Evolutionary conservation across 2,797 vertebrate genomes (phyloP), one percentile per base, ranked within the genome.

Genomic region (Cygnus olor): DNA sequence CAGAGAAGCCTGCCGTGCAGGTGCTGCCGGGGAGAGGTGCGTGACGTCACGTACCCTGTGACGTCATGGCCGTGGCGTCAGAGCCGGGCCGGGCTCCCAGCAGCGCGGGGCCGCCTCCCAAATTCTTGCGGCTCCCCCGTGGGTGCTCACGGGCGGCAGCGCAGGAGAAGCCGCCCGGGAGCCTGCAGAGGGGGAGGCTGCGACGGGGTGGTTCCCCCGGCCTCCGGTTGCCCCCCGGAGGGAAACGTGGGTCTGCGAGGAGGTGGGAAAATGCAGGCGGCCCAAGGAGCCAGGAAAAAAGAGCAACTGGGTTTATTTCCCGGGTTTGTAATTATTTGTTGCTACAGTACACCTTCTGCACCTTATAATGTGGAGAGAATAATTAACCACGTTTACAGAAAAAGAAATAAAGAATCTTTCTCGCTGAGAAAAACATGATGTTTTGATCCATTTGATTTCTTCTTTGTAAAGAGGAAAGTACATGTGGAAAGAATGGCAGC

Each of bases 1-100:
- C 38, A 11, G 57, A 22, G 42, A 30, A 53, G 58, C 14, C 9
- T 28, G 4, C 30, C 15, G 1, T 0, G 38, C 64, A 51, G 8
- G 4, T 76, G n/a, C 66, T 28, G 63, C 65, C 4, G 10, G 40
- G 21, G 24, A 57, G 18, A 22, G 24, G 12, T 0, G 12, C 4
- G 2, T 32, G 40, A 5, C 8, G 2, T 32, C 44, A 6, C 8
- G 7, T 7, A 19, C 20, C 4, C 36, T 30, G 0, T 2, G 60
- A 63, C 42, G 27, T 54, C 5, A 60, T 34, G 17, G 21, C 14
- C 34, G 56, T 34, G 8, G 9, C 44, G 21, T 49, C 44, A 61
- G n/a, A 58, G 44, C 44, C 25, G 57, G 8, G 27, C 36, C 24
- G 24, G 53, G 53, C 32, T n/a, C 30, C 53, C 20, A 20, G 42